Base-by-base conservation (phyloP, 2,888 invertebrate genomes). In the Penaeus monodon region DNA sequence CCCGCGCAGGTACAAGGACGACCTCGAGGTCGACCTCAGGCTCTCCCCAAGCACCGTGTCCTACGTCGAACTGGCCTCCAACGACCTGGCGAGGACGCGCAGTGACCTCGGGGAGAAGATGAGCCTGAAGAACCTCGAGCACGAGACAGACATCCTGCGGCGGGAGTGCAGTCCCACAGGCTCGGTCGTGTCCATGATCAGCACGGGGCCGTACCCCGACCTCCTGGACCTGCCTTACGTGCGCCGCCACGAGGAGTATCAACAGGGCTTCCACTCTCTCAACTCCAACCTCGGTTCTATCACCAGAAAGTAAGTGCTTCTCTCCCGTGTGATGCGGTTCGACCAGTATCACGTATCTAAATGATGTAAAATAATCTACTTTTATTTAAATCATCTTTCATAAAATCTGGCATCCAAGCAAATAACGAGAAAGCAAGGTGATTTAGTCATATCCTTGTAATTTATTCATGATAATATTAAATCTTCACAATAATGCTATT, bases 141-240 rank as follows among this genome's bases (percentile, higher is more conserved):
- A 81, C 33, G 86, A 86, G 77, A 86, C 86, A 1, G 82, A 86
- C 66, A 86, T 86, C 68, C 81, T 86, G 27, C 68, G 86, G 38
- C 76, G 86, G 22, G 86, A 86, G 77, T 86, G 86, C 63, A 82
- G 81, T n/a, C 86, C 86, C 70, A 81, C 82, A 0, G 85, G 85
- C 14, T 85, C 85, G 8, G 57, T 81, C 8, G 85, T 85, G 44
- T 85, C 85, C 17, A 81, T 81, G 57, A 81, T 85, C 57, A 85
- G 85, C 66, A 85, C 74, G 49, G 85, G 85, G n/a, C 85, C 77
- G 33, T 38, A 77, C 24, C 65, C 38, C 3, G 81, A 85, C 63
- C 74, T 85, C n/a, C 76, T 85, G 27, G 73, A 64, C 24, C 76
- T 81, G 33, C 85, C 81, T 17, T 85, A 85, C 68, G 33, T 68